phyloP scores from a whole-genome alignment of 2,888 invertebrate genomes.

The Trachelus troglodyta region DNA sequence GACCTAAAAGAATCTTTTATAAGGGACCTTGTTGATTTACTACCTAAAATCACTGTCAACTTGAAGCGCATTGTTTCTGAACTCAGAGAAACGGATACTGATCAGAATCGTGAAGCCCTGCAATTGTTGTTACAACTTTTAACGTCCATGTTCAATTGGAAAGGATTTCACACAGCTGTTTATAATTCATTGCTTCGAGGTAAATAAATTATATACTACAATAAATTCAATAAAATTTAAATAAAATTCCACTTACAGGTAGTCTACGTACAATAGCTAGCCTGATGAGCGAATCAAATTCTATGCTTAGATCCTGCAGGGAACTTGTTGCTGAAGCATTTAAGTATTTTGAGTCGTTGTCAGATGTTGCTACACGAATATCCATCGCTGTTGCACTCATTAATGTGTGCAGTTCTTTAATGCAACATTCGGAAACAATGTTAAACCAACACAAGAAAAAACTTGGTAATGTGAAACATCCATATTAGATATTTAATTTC shows the following conservation, averaged over 20 bases:
- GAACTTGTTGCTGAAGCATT: conserved; percentile 61
- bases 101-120: conserved; percentile 65
- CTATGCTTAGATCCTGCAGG: conserved; percentile 47
- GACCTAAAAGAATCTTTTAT: conserved; percentile 46
- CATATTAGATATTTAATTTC: background rate
- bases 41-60: conserved; percentile 67
- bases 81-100: conserved; percentile 43
- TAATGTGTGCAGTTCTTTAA: conserved; percentile 53
- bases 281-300: conserved; percentile 47
- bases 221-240: too few species aligned
- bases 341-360: conserved; percentile 59
- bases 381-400: conserved; percentile 57
- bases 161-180: conserved; percentile 70
- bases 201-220: conserved; percentile 25
- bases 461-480: conserved; percentile 46
- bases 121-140: conserved; percentile 70
- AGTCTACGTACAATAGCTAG: conserved; percentile 55
- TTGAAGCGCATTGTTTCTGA: conserved; percentile 60
- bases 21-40: conserved; percentile 59
- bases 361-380: conserved; percentile 59
- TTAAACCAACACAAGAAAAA: conserved; percentile 44
- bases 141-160: conserved; percentile 74
- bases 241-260: conserved; percentile 36
- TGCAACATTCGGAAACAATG: conserved; percentile 57
- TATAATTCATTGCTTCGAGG: conserved; percentile 56